Evolutionary conservation across 2,797 vertebrate species (phyloP).

Genomic region (Liasis olivaceus): DNA sequence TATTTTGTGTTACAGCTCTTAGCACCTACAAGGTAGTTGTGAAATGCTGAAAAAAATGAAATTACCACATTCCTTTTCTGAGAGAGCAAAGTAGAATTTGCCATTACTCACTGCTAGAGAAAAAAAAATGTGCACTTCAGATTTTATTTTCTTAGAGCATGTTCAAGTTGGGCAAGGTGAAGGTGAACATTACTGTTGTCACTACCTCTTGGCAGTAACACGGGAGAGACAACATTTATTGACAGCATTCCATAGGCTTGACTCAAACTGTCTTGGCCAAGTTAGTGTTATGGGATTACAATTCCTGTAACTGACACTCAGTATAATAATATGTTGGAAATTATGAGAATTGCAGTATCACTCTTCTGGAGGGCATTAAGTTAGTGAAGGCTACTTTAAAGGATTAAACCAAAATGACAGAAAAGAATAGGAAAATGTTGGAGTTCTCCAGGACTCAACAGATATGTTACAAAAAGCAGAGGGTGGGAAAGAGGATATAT

Average conservation of each 20-base stretch:
- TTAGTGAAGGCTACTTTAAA: too few species aligned
- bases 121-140: neutral
- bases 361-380: too few species aligned
- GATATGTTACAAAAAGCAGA: too few species aligned
- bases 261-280: too few species aligned
- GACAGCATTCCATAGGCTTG: conserved; percentile 18
- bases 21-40: conserved; percentile 18
- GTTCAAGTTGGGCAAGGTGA: neutral
- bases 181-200: neutral
- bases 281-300: too few species aligned
- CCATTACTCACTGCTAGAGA: neutral
- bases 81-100: neutral
- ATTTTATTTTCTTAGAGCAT: neutral
- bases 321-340: too few species aligned
- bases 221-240: neutral
- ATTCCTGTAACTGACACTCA: too few species aligned
- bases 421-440: too few species aligned
- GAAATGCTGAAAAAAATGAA: conserved; percentile 20
- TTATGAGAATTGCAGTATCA: too few species aligned
- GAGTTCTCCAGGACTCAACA: too few species aligned
- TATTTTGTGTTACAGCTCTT: conserved; percentile 29
- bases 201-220: neutral
- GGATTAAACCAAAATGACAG: too few species aligned
- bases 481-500: too few species aligned
- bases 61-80: conserved; percentile 6